Conservation (phyloP, 2,888 invertebrate genomes). For the Protonemura montana region DNA sequence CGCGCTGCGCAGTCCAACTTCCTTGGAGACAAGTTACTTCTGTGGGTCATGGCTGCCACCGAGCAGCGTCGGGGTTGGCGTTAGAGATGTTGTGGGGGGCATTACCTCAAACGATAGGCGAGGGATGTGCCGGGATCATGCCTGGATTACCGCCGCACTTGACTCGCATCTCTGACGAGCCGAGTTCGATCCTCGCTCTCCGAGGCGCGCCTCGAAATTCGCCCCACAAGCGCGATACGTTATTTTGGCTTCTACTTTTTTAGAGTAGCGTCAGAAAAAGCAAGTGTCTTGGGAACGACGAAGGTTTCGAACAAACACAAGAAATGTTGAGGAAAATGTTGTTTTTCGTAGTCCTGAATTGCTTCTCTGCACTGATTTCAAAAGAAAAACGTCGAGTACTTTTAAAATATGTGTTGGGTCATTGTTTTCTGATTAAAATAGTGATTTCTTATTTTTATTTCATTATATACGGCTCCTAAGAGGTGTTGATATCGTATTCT, state of each 20-base stretch:
- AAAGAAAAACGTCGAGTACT: no score
- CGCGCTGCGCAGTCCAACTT: neutral
- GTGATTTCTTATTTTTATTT: no score
- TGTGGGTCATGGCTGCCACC: constrained; percentile 13
- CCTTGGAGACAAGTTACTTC: constrained; percentile 12
- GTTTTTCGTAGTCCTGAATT: neutral
- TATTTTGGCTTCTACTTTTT: neutral
- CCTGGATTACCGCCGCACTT: constrained; percentile 4
- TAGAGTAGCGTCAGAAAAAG: neutral
- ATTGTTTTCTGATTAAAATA: no score
- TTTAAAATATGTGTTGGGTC: no score
- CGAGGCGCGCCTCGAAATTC: neutral
- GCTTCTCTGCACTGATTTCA: neutral
- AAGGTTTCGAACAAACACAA: neutral
- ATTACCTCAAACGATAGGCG: constrained; percentile 38
- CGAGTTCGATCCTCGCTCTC: neutral
- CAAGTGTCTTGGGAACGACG: neutral
- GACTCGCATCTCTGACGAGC: constrained; percentile 1
- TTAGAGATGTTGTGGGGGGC: neutral
- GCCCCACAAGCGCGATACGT: neutral
- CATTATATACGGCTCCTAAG: no score
- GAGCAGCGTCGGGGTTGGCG: neutral
- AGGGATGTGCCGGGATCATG: constrained; percentile 32
- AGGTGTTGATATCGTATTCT: no score
- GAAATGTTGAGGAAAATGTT: neutral